Percentiles rank a stretch among this genome's conserved stretches.
Evolutionary conservation across 2,888 invertebrate species (phyloP).

Genomic region (Apamea monoglypha): DNA sequence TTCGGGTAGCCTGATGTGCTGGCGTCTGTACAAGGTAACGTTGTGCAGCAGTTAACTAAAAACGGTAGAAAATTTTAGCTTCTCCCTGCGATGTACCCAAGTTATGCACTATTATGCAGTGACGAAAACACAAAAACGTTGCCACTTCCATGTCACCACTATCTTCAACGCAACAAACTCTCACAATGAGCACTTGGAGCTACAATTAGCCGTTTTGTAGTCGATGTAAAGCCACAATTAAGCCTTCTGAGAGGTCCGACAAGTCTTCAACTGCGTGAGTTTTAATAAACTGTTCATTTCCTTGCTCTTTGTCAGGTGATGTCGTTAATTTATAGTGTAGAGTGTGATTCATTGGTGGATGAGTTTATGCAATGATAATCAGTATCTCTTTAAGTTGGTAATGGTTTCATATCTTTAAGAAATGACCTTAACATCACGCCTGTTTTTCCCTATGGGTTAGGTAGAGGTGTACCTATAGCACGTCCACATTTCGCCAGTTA

Average conservation of each 20-base stretch:
- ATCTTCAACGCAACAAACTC: slow-evolving; percentile 70
- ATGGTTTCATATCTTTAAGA: background rate
- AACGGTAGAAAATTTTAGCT: too few species aligned
- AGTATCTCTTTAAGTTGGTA: slow-evolving; percentile 12
- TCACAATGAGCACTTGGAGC: slow-evolving; percentile 85
- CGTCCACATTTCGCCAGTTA: background rate
- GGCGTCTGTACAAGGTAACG: too few species aligned
- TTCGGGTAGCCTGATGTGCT: too few species aligned
- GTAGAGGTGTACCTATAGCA: background rate
- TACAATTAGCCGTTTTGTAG: slow-evolving; percentile 89
- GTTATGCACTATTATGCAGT: background rate
- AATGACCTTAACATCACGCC: background rate
- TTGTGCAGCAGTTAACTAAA: too few species aligned
- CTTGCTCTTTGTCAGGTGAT: slow-evolving; percentile 73
- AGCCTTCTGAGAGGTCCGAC: slow-evolving; percentile 81
- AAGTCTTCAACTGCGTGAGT: slow-evolving; percentile 72
- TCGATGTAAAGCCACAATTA: slow-evolving; percentile 87
- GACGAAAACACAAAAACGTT: background rate
- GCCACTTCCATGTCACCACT: slow-evolving; percentile 67
- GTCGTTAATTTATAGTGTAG: slow-evolving; percentile 76
- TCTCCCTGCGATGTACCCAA: background rate
- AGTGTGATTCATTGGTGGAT: slow-evolving; percentile 56
- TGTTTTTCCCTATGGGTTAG: fast-evolving
- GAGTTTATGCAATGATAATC: slow-evolving; percentile 34
- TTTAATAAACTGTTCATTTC: slow-evolving; percentile 81